Conservation (phyloP, 2,888 invertebrate species). For the Vesta saturnalis region DNA sequence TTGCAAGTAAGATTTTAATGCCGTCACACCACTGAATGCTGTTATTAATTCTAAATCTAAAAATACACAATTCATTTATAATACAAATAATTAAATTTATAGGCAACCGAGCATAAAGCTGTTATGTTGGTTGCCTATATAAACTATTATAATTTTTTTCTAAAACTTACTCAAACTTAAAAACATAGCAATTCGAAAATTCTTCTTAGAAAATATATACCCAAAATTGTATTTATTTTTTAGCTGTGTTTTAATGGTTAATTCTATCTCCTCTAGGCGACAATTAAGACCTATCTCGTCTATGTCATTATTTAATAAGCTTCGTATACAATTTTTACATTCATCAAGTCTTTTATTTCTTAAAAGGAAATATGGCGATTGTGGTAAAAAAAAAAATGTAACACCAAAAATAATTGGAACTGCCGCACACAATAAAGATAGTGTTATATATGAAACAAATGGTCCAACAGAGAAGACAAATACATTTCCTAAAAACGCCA, state of each 20-base stretch:
- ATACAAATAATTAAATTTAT: too few species aligned
- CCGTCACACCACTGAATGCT: conserved; percentile 69
- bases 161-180: background rate
- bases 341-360: conserved; percentile 43
- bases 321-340: background rate
- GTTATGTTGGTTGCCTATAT: too few species aligned
- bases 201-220: background rate
- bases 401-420: conserved; percentile 57
- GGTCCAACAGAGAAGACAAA: conserved; percentile 58
- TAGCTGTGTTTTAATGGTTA: background rate
- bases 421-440: conserved; percentile 53
- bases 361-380: conserved; percentile 62
- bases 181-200: background rate
- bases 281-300: conserved; percentile 36
- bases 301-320: conserved; percentile 47
- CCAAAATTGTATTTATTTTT: background rate
- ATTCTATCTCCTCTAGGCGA: background rate
- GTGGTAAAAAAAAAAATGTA: conserved; percentile 59
- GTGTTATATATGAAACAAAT: conserved; percentile 55
- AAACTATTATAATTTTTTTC: too few species aligned
- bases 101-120: too few species aligned
- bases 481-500: conserved; percentile 58
- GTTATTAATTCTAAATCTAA: conserved; percentile 68
- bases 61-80: conserved; percentile 51
- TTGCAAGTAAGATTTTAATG: too few species aligned